These are phyloP conservation scores for Hippocampus abdominalis DNA, from an alignment of 2,113 vertebrate species.

Conservation along the genomic window DNA sequence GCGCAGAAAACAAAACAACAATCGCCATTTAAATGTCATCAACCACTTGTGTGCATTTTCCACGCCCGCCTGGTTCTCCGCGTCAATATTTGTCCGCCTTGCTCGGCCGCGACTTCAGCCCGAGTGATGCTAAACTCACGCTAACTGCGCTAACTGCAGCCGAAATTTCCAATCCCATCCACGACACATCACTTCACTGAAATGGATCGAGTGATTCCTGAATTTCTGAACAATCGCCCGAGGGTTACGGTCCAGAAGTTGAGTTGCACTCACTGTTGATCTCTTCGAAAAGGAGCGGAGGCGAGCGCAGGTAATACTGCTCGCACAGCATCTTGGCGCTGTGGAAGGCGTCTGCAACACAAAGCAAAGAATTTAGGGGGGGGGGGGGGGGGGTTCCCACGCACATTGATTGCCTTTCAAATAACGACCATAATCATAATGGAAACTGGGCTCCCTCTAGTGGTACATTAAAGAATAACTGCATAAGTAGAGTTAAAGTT, in stretches of 20 bases:
- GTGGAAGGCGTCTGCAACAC: constrained; percentile 78
- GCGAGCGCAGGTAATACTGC: constrained; percentile 87
- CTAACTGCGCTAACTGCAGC: no score
- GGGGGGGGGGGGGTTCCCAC: background rate
- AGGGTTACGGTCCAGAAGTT: no score
- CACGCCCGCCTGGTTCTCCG: constrained; percentile 17
- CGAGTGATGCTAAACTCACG: constrained; percentile 29
- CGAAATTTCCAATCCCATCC: no score
- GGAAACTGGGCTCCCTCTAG: no score
- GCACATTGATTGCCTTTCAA: background rate
- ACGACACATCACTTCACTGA: no score
- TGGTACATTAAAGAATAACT: no score
- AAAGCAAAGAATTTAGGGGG: background rate
- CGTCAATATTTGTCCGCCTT: constrained; percentile 46
- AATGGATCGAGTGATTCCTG: background rate
- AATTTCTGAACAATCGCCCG: no score
- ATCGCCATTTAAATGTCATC: constrained; percentile 1
- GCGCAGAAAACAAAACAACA: constrained; percentile 13
- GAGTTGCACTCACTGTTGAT: constrained; percentile 74
- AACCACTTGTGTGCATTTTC: constrained; percentile 3
- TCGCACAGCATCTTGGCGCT: constrained; percentile 91
- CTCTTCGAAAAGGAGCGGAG: constrained; percentile 80
- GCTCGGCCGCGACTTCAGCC: constrained; percentile 26
- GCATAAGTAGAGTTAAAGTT: no score
- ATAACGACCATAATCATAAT: no score